Conservation (phyloP, 2,888 invertebrate species). For the Miltochrista miniata region DNA sequence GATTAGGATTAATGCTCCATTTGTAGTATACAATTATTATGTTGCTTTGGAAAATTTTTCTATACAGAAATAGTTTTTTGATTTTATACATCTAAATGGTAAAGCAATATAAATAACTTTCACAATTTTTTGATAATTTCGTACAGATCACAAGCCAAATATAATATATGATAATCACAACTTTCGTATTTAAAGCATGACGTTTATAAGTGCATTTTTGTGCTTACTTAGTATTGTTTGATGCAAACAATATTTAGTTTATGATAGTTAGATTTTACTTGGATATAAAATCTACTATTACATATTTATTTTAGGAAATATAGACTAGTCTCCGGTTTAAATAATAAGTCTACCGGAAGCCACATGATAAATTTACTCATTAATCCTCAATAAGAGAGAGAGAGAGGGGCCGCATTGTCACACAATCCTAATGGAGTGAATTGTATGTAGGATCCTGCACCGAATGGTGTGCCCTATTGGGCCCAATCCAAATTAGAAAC, state of each 20-base stretch:
- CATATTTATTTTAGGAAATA: background rate
- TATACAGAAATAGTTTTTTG: background rate
- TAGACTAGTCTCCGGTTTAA: background rate
- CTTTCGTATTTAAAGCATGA: constrained; percentile 60
- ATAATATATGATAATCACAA: constrained; percentile 61
- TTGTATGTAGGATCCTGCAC: too few relatives aligned
- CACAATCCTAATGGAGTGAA: too few relatives aligned
- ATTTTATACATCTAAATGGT: background rate
- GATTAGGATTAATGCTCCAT: too few relatives aligned
- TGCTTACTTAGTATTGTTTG: constrained; percentile 44
- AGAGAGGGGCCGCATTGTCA: too few relatives aligned
- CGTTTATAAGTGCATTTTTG: constrained; percentile 50
- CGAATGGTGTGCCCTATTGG: too few relatives aligned
- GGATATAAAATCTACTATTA: background rate
- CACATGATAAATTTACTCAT: too few relatives aligned
- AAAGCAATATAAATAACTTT: background rate
- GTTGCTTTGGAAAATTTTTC: background rate
- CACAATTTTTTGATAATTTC: constrained; percentile 3
- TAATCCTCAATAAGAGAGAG: too few relatives aligned
- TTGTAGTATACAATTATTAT: too few relatives aligned
- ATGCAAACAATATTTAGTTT: constrained; percentile 25
- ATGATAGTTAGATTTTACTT: background rate
- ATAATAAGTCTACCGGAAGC: too few relatives aligned
- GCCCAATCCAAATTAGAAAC: too few relatives aligned
- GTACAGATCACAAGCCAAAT: constrained; percentile 35